Conservation (phyloP, 1,140 invertebrate species). For the Aphaenogaster ashmeadi region DNA sequence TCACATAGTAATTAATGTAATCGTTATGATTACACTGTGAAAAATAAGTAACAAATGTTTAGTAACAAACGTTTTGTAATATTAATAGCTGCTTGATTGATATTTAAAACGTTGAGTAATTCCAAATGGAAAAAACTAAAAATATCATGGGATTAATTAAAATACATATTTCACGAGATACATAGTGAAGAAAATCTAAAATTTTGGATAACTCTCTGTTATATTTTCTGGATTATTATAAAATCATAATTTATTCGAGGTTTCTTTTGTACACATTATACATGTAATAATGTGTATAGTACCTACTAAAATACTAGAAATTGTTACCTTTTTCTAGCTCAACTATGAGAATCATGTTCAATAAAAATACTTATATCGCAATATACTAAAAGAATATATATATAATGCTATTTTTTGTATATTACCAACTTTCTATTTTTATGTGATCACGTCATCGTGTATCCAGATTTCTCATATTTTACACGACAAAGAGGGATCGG, state of each 20-base stretch:
- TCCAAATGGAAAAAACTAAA: background rate
- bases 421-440: background rate
- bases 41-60: background rate
- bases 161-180: background rate
- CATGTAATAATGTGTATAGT: background rate
- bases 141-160: background rate
- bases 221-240: background rate
- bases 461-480: constrained; percentile 21
- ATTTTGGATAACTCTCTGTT: background rate
- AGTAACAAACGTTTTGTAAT: background rate
- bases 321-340: background rate
- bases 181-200: background rate
- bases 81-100: background rate
- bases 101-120: background rate
- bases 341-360: background rate
- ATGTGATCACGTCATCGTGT: background rate
- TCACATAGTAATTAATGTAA: background rate
- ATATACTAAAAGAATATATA: background rate
- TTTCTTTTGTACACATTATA: background rate
- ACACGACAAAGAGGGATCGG: background rate
- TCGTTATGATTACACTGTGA: background rate
- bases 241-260: background rate
- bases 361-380: background rate
- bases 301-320: background rate
- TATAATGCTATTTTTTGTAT: background rate